These are phyloP conservation scores for Eilema griseolum DNA, from an alignment of 2,888 invertebrate genomes.

Conservation along the genomic window DNA sequence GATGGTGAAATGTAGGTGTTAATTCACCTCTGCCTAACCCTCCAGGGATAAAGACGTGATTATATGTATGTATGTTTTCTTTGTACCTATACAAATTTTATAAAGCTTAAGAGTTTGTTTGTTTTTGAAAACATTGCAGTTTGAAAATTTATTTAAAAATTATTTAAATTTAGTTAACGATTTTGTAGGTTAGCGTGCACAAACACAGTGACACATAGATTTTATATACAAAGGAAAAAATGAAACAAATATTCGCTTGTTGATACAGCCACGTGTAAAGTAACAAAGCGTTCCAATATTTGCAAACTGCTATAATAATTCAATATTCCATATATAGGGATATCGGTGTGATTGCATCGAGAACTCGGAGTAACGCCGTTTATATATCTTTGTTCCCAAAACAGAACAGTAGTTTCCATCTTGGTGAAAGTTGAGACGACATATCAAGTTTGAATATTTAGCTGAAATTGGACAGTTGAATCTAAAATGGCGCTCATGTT, in stretches of 20 bases:
- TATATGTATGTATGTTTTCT: too few relatives aligned
- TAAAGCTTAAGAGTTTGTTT: too few relatives aligned
- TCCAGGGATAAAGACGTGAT: too few relatives aligned
- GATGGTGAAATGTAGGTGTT: too few relatives aligned
- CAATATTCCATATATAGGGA: slow-evolving; percentile 18
- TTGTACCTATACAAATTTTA: too few relatives aligned
- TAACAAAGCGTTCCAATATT: slow-evolving; percentile 9
- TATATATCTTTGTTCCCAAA: slow-evolving; percentile 42
- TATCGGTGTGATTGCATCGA: slow-evolving; percentile 28
- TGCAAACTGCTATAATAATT: slow-evolving; percentile 13
- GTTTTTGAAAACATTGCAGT: too few relatives aligned
- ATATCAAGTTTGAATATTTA: slow-evolving; percentile 60
- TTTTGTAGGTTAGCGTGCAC: too few relatives aligned
- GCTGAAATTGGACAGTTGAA: slow-evolving; percentile 54
- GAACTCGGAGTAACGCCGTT: slow-evolving; percentile 38
- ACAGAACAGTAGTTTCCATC: slow-evolving; percentile 49
- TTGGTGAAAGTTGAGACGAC: slow-evolving; percentile 56
- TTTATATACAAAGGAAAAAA: not conserved
- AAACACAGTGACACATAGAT: too few relatives aligned
- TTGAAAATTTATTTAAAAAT: too few relatives aligned
- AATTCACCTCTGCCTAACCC: too few relatives aligned
- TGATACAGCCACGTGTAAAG: not conserved
- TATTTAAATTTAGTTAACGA: too few relatives aligned
- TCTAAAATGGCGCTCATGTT: slow-evolving; percentile 40
- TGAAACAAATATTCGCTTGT: not conserved